Base-by-base conservation (phyloP, 1,140 invertebrate genomes). In the Maniola jurtina region DNA sequence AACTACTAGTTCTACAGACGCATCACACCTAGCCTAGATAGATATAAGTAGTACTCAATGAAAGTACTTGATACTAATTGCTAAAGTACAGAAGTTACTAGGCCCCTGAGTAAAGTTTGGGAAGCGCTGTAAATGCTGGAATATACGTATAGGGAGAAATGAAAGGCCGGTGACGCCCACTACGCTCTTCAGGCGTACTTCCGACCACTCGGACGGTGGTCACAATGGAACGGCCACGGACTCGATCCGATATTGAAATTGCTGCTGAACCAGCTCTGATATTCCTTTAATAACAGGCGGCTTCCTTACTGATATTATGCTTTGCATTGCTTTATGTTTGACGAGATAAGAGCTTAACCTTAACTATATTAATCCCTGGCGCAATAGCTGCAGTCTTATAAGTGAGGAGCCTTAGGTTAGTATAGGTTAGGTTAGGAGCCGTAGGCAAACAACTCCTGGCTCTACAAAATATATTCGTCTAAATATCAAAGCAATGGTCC, bases 161-260 rank as follows among this genome's bases (percentile, higher is more conserved):
- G 79, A 86, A 86, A 83, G 76, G 80, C 72, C 76, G 65, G 74
- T 81, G 73, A 77, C 75, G 81, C 77, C 78, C 75, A 79, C 79
- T 74, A 65, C 73, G 72, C 73, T 77, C 72, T 82, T 73, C 72
- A 75, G 76, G 67, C 70, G 65, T 78, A 77, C 86, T 88, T 84
- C 84, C 85, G 80, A 81, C 77, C 80, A 81, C 81, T 83, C 78
- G 79, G 81, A 78, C 81, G 58, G 55, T 74, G 74, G 71, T 79
- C 80, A 90, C 86, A 89, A 89, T 90, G 69, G 72, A 77, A 75
- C 75, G 73, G 72, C 68, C 68, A 76, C 75, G 70, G 76, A 77
- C 75, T 83, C 86, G 70, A 85, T 87, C 77, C 74, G 77, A 85
- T 88, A 88, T 86, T 86, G 86, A 88, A 88, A 86, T 90, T 85